Base-by-base conservation (phyloP, 2,888 invertebrate genomes). In the Uloborus plumipes region DNA sequence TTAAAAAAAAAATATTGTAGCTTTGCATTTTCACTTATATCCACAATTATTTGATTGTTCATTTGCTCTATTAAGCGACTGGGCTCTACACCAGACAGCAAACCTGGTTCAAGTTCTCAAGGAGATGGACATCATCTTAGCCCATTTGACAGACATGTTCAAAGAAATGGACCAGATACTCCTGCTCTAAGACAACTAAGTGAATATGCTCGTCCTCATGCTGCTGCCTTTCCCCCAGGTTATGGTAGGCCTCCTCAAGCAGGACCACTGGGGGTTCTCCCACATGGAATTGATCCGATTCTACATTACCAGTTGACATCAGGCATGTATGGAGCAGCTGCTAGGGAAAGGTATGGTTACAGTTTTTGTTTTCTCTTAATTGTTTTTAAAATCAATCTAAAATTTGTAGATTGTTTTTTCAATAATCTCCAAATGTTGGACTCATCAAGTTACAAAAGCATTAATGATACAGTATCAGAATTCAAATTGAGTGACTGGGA, bases 201-300 rank as follows among this genome's bases (percentile, higher is more conserved):
- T 93, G 98, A 98, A 89, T 97, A 97, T 89, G 97, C 97, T 11
- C 91, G 97, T 86, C 97, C 98, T 0, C 97, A 97, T 89, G 95
- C 95, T 69, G 95, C 95, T 14, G 94, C 95, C 67, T 96, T 91
- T 85, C 96, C 91, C 91, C 96, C 92, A 2, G 91, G 91, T 39
- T 87, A 87, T 73, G 86, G 85, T 31, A 86, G 86, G 47, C 85
- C 87, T 49, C 85, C 86, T 79, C 86, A 87, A 20, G 81, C 76
- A 18, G 58, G 66, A 20, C 79, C 85, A 9, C 81, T 72, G 74
- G 87, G 88, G 39, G 86, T 88, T 15, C 92, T 92, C 51, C 92
- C 93, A 1, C 93, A 93, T 88, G 93, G 93, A 86, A 93, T 94
- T 91, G 95, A 95, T 88, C 94, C 95, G 0, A 93, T 95, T 93